Evolutionary conservation across 1,140 invertebrate genomes (phyloP), one percentile per base, ranked within the genome.

Genomic region (Anoplophora glabripennis): DNA sequence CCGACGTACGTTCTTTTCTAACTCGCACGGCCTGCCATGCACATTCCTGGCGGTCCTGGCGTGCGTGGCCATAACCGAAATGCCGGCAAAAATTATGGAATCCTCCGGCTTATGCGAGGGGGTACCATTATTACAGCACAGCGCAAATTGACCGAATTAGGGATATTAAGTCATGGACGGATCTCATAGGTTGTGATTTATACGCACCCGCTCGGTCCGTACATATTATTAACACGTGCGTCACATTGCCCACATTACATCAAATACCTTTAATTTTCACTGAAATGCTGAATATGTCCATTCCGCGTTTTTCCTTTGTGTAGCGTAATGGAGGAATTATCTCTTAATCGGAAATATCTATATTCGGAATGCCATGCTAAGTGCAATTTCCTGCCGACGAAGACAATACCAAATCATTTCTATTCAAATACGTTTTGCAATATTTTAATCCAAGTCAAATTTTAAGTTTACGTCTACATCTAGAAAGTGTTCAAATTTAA

Each of bases 1-100:
- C 58, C 48, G 58, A 60, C 58, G 44, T 55, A 60, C 58, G 58
- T 60, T 54, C 53, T 49, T 55, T 42, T 60, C 46, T 52, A 37
- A 53, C 54, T 45, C 52, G 51, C 21, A 28, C 42, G 21, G 52
- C 21, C 37, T 47, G 51, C 52, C 48, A 28, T 55, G 35, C 40
- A 45, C 51, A 60, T 60, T 60, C 58, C 47, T 60, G 17, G 52
- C 52, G 21, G 51, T 54, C 58, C 44, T 49, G 40, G 53, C 46
- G 45, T 53, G 58, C 58, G 58, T 60, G 53, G 44, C 58, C 47
- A 49, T 49, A 49, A 49, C 47, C 47, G 47, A 49, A 49, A 49
- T 49, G 47, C 47, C 47, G 47, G 47, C 51, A 42, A 42, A 53
- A 51, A 42, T 40, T 41, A 53, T 53, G 38, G 38, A 41, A 41